These are phyloP conservation scores for Actenoides hombroni DNA, from an alignment of 2,113 vertebrate species.

Conservation along the genomic window DNA sequence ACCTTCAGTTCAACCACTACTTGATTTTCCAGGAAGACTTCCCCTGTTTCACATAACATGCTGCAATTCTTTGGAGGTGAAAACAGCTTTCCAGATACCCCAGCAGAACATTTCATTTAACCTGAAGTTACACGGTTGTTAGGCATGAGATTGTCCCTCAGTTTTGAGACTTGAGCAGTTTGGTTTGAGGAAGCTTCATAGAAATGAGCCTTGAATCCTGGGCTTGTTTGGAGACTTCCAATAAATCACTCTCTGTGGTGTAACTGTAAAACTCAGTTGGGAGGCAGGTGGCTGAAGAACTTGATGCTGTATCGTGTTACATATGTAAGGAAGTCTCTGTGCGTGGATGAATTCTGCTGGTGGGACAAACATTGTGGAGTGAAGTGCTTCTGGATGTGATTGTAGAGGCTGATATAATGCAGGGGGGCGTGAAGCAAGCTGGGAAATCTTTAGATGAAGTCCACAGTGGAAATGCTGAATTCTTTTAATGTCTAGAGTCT, in stretches of 20 bases:
- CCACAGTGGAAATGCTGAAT: not conserved
- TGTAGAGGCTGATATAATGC: not conserved
- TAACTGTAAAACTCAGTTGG: not conserved
- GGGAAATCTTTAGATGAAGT: not conserved
- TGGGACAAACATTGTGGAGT: not conserved
- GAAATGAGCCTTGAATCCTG: not conserved
- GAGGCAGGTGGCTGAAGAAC: not conserved
- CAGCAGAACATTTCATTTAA: not conserved
- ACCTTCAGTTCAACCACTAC: not conserved
- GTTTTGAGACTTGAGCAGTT: not conserved
- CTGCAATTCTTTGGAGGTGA: not conserved
- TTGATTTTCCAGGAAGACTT: not conserved
- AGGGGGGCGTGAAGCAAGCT: not conserved
- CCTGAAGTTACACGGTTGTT: accelerated
- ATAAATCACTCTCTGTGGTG: not conserved
- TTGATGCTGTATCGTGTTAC: not conserved
- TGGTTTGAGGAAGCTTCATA: not conserved
- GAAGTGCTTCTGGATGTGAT: not conserved
- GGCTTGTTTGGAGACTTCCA: not conserved
- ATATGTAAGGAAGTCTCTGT: not conserved
- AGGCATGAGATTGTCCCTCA: not conserved
- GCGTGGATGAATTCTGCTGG: not conserved
- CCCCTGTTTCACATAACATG: not conserved
- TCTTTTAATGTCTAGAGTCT: not conserved
- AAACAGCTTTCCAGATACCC: not conserved